phyloP scores from a whole-genome alignment of 2,113 vertebrate genomes.

The Butorides virescens region DNA sequence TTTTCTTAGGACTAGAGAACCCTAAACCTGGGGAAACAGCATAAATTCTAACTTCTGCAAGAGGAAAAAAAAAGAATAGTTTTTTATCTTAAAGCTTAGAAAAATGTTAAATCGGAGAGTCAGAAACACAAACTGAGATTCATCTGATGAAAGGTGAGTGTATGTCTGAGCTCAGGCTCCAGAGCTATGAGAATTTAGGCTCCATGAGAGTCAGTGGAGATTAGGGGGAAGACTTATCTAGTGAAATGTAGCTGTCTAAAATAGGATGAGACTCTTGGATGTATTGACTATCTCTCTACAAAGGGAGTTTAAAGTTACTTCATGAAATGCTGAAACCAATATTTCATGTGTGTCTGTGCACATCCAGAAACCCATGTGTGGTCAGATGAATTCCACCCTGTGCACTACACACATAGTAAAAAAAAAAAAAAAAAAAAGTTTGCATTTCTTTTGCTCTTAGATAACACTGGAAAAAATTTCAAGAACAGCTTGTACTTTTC shows the following conservation, averaged over 20 bases:
- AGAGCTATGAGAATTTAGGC: background rate
- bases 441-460: background rate
- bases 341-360: background rate
- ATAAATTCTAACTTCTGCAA: background rate
- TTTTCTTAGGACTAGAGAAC: background rate
- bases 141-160: background rate
- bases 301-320: background rate
- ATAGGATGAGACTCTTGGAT: background rate
- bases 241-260: background rate
- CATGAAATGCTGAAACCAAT: background rate
- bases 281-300: background rate
- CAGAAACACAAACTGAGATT: background rate
- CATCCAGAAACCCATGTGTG: background rate
- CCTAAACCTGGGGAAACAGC: background rate
- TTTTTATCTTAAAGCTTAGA: background rate
- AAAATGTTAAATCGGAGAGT: background rate
- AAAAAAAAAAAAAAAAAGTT: background rate
- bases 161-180: background rate
- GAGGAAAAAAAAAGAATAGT: rapidly evolving
- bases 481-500: background rate
- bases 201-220: background rate
- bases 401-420: background rate
- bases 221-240: background rate
- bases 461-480: background rate
- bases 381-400: background rate